These are phyloP conservation scores for Amphipoea oculea DNA, from an alignment of 2,888 invertebrate species.

Conservation along the genomic window DNA sequence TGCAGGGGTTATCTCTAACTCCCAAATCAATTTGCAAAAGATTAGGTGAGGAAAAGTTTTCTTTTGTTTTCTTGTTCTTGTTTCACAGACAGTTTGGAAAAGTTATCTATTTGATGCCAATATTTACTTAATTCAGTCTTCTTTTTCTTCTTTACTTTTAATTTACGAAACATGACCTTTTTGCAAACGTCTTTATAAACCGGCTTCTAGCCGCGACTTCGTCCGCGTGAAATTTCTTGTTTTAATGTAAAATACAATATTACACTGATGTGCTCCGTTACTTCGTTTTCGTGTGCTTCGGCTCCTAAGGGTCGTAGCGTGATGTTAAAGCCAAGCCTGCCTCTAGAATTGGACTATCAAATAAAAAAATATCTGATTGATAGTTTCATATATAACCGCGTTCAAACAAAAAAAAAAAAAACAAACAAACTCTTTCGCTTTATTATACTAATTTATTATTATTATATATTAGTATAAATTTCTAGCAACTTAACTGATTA, in stretches of 20 bases:
- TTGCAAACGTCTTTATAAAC: background rate
- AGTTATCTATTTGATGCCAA: conserved; percentile 27
- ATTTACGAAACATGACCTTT: conserved; percentile 8
- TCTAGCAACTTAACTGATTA: conserved; percentile 25
- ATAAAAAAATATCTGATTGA: too few species aligned
- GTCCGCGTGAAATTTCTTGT: background rate
- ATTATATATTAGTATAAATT: background rate
- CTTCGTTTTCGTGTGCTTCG: background rate
- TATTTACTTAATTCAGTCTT: conserved; percentile 14
- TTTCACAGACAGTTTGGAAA: conserved; percentile 31
- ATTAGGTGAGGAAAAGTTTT: conserved; percentile 41
- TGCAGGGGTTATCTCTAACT: conserved; percentile 35
- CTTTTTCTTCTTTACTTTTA: background rate
- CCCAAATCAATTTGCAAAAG: conserved; percentile 51
- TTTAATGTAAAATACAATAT: background rate
- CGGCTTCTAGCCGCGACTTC: background rate
- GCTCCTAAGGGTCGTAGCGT: background rate
- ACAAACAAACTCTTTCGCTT: background rate
- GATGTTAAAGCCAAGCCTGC: too few species aligned
- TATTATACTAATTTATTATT: background rate
- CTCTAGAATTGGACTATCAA: too few species aligned
- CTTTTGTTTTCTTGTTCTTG: conserved; percentile 35
- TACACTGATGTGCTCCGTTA: too few species aligned
- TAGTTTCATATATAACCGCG: background rate
- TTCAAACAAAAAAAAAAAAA: background rate